Percentiles rank a stretch among this genome's conserved stretches.
phyloP scores from a whole-genome alignment of 2,113 vertebrate species.

The Ariopsis seemanni region DNA sequence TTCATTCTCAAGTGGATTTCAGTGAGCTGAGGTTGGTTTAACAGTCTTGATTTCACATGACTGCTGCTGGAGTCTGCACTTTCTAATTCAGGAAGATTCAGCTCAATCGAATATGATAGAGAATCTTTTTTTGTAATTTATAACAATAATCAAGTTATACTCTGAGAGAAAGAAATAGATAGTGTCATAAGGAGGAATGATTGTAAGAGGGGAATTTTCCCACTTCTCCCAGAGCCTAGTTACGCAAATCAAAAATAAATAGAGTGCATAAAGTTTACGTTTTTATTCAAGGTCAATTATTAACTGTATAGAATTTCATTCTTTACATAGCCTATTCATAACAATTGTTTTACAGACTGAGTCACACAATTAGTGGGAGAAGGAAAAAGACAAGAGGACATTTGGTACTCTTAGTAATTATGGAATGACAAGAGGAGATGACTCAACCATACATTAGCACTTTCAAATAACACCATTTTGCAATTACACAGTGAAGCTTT shows the following conservation, averaged over 20 bases:
- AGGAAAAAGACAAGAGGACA: not conserved
- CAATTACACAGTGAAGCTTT: not conserved
- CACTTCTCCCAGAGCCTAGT: not conserved
- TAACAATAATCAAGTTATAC: not conserved
- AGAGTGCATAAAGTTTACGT: not conserved
- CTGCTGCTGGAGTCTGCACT: constrained; percentile 3
- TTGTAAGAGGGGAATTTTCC: not conserved
- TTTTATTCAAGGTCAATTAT: not conserved
- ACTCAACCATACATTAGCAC: constrained; percentile 3
- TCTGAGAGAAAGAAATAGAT: not conserved
- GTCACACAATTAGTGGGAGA: not conserved
- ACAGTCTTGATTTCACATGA: not conserved
- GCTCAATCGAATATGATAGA: not conserved
- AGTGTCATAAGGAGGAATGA: not conserved
- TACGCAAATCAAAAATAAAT: constrained; percentile 13
- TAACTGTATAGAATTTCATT: not conserved
- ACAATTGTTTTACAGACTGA: constrained; percentile 14
- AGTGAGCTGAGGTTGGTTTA: not conserved
- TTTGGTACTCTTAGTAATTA: not conserved
- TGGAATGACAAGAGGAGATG: not conserved
- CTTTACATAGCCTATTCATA: not conserved
- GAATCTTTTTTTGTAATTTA: not conserved
- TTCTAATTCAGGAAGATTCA: constrained; percentile 14
- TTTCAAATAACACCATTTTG: not conserved
- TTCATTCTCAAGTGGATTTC: constrained; percentile 29